Percentiles rank a stretch among this genome's conserved stretches.
Conservation (phyloP, 2,797 vertebrate genomes). For the Squalus acanthias region DNA sequence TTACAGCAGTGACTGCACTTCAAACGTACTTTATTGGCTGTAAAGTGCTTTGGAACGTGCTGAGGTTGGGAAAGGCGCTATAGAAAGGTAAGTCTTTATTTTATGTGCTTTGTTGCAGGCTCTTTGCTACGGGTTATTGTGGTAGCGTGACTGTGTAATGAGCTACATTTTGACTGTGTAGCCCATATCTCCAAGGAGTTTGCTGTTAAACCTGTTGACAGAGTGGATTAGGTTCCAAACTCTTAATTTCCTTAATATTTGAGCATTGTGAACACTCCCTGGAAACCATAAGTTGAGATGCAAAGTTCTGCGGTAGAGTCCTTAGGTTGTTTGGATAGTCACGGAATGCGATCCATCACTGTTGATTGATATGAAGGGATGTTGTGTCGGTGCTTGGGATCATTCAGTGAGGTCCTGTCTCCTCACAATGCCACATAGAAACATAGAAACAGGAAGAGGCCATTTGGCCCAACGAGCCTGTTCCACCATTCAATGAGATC, state of each 20-base stretch:
- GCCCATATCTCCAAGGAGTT: neutral
- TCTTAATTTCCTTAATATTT: neutral
- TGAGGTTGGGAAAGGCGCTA: no score
- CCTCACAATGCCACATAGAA: neutral
- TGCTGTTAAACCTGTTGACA: neutral
- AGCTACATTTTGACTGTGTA: neutral
- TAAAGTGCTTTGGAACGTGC: no score
- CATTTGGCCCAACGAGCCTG: no score
- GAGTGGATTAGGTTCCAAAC: neutral
- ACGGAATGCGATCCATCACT: neutral
- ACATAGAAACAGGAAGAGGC: no score
- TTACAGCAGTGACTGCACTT: no score
- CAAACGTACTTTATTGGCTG: no score
- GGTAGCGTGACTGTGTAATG: neutral
- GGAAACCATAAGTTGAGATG: neutral
- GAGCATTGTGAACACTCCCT: neutral
- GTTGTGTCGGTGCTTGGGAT: neutral
- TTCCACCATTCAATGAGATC: no score
- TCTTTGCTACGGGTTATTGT: neutral
- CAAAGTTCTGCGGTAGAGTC: neutral
- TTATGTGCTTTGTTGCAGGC: neutral
- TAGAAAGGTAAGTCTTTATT: neutral
- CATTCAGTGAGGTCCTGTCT: neutral
- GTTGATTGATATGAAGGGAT: neutral
- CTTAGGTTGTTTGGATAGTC: neutral